Evolutionary conservation across 2,888 invertebrate genomes (phyloP), one percentile per base, ranked within the genome.

Genomic region (Metellina segmentata): DNA sequence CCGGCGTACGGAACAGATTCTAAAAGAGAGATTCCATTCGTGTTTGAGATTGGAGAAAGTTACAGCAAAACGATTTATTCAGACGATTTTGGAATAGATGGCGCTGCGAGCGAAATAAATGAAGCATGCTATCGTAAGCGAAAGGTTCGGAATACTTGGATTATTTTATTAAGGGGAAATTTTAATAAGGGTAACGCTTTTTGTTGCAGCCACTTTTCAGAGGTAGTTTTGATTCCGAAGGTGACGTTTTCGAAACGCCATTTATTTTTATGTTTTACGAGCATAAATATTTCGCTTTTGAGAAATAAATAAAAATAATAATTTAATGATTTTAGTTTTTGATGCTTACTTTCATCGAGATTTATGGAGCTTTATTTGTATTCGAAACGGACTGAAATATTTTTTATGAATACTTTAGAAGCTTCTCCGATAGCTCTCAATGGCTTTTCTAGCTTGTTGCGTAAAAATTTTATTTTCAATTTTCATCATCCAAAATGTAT

Each of bases 21-120:
- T 16, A 34, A 85, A 53, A 16, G 85, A 71, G 71, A 85, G n/a
- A 75, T 85, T 85, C 85, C n/a, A 75, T 74, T 85, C 85, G 53
- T 85, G 85, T 85, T 85, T 51, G 85, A 85, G 85, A 75, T 53
- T 20, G 34, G 72, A n/a, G 85, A 85, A 75, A 85, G 85, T 75
- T 16, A 53, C 53, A 61, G 74, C 74, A 74, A n/a, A 85, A 75
- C 85, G 85, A 85, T 85, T 85, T 85, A 74, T 85, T 85, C 49
- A 34, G 75, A 75, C 49, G 85, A 72, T 74, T 85, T 61, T 34
- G n/a, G 53, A 85, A 61, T 75, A 16, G 61, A 75, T 53, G 75
- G 53, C 53, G 74, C 34, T 74, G 8, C 53, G 53, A 8, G 8
- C n/a, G 61, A 34, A 85, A 85, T 85, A 75, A 85, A 85, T 75